phyloP scores from a whole-genome alignment of 2,888 invertebrate genomes.

The Mimumesa dahlbomi region DNA sequence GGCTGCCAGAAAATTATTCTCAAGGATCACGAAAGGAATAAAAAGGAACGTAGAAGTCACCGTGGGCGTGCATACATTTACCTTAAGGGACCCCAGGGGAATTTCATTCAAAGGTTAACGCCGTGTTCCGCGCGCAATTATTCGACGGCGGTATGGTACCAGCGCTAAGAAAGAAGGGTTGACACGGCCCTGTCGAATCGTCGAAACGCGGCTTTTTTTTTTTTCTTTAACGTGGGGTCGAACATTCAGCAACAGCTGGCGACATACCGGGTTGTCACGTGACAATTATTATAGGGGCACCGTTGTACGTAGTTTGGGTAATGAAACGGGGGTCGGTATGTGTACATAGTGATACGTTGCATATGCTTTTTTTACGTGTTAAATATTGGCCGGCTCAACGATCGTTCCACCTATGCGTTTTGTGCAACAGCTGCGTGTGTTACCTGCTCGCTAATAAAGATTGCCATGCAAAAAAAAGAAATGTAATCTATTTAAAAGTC shows the following conservation, averaged over 20 bases:
- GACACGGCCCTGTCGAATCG: constrained; percentile 51
- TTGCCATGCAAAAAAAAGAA: too few species aligned
- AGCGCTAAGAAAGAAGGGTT: constrained; percentile 34
- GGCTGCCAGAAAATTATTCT: constrained; percentile 3
- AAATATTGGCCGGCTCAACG: too few species aligned
- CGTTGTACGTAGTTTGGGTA: constrained; percentile 45
- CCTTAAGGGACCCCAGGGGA: background rate
- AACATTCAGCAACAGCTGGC: constrained; percentile 55
- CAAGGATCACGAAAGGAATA: background rate
- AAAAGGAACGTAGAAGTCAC: constrained; percentile 17
- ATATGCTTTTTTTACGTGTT: constrained; percentile 8
- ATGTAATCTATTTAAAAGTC: too few species aligned
- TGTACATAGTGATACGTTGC: background rate
- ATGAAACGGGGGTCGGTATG: constrained; percentile 28
- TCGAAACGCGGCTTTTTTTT: constrained; percentile 35
- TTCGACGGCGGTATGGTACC: background rate
- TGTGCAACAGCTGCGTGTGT: constrained; percentile 41
- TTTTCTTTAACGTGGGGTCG: constrained; percentile 29
- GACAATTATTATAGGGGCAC: constrained; percentile 60
- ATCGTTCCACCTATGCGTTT: too few species aligned
- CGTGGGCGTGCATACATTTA: constrained; percentile 41
- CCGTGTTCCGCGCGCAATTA: constrained; percentile 5
- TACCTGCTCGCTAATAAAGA: too few species aligned
- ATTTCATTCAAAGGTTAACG: background rate
- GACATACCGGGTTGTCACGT: constrained; percentile 47